A percentile compares a stretch with the other conserved stretches of the same genome.
These are phyloP conservation scores for Rhopalosiphum nymphaeae DNA, from an alignment of 2,888 invertebrate genomes.

Conservation along the genomic window DNA sequence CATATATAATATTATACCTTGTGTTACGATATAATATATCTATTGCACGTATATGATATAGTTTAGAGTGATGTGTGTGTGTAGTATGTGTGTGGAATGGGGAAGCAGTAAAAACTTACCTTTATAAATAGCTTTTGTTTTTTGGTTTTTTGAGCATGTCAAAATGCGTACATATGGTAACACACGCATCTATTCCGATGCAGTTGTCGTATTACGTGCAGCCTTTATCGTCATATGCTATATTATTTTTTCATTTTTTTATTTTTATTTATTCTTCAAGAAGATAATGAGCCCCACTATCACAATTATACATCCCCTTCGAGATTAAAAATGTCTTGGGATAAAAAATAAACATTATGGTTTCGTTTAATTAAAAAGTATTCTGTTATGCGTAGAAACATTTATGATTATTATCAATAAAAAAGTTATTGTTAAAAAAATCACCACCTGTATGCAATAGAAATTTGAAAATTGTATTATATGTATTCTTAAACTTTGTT, in stretches of 20 bases:
- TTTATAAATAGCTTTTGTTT: background rate
- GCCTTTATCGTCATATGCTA: no score
- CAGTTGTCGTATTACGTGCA: background rate
- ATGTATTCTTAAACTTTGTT: background rate
- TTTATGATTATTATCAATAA: background rate
- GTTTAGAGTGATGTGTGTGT: background rate
- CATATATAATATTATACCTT: background rate
- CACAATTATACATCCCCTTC: background rate
- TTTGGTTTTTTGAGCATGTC: background rate
- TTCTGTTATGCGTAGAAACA: background rate
- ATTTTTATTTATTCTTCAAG: no score
- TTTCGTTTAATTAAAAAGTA: background rate
- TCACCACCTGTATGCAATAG: background rate
- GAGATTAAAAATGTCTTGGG: background rate
- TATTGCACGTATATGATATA: background rate
- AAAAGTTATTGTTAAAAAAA: background rate
- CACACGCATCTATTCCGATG: background rate
- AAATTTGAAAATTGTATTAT: background rate
- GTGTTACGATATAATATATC: background rate
- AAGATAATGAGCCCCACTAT: no score
- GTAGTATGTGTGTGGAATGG: background rate
- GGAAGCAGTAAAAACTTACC: background rate
- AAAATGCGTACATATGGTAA: background rate
- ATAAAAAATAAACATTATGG: background rate
- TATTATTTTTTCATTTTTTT: no score